These are phyloP conservation scores for Cochlearius cochlearius DNA, from an alignment of 2,113 vertebrate genomes.

Conservation along the genomic window DNA sequence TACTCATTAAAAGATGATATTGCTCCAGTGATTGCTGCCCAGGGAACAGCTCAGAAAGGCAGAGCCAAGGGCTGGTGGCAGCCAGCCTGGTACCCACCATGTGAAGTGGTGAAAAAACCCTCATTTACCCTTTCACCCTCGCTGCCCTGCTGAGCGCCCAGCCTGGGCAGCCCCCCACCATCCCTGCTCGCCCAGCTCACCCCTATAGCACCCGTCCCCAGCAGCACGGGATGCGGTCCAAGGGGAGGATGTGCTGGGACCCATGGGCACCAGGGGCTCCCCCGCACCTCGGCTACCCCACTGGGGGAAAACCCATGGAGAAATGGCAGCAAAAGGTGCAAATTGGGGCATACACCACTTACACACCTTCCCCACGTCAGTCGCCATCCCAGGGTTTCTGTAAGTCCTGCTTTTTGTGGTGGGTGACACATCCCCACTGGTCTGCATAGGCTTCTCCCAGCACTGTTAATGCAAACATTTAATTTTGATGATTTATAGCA, in stretches of 20 bases:
- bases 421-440: background rate
- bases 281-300: fast-evolving
- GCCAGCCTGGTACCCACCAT: background rate
- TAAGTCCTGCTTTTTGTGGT: background rate
- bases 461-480: slow-evolving; percentile 45
- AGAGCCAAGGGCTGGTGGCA: background rate
- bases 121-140: background rate
- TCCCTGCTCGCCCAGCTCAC: background rate
- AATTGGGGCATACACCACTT: fast-evolving
- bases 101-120: fast-evolving
- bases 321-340: fast-evolving
- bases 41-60: background rate
- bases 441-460: background rate
- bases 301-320: fast-evolving
- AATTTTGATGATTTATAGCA: slow-evolving; percentile 68
- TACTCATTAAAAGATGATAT: background rate
- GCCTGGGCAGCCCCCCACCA: background rate
- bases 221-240: fast-evolving
- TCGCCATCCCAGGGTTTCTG: background rate
- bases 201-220: fast-evolving
- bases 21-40: fast-evolving
- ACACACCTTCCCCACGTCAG: background rate
- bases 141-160: background rate
- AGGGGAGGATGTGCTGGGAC: background rate
- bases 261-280: fast-evolving